Percentiles rank a stretch among this genome's conserved stretches.
phyloP scores from a whole-genome alignment of 2,888 invertebrate genomes.

The Pherbina coryleti region DNA sequence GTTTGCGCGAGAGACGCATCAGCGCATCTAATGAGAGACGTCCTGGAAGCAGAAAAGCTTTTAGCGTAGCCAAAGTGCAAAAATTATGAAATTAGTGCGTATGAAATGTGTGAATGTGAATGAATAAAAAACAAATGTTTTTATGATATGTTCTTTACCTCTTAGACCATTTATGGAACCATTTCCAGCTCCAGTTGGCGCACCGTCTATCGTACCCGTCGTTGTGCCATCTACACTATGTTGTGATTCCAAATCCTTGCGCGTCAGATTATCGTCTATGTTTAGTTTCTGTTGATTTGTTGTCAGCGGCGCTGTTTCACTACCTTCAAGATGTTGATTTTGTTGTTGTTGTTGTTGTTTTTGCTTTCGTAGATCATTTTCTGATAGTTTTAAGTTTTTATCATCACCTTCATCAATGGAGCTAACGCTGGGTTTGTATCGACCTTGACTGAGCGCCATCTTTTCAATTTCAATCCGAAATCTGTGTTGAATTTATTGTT shows the following conservation, averaged over 20 bases:
- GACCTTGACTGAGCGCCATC: constrained; percentile 62
- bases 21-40: constrained; percentile 63
- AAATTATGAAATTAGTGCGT: constrained; percentile 32
- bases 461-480: not conserved
- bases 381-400: constrained; percentile 57
- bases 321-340: constrained; percentile 63
- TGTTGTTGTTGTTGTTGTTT: constrained; percentile 52
- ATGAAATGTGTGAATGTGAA: constrained; percentile 19
- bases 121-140: not conserved
- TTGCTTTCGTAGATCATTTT: constrained; percentile 48
- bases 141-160: constrained; percentile 49
- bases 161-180: constrained; percentile 61
- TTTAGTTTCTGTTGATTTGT: constrained; percentile 64
- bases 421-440: constrained; percentile 62
- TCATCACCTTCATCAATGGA: constrained; percentile 65
- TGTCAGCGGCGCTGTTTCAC: constrained; percentile 65
- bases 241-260: constrained; percentile 59
- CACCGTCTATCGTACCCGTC: constrained; percentile 40
- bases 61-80: constrained; percentile 39
- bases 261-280: constrained; percentile 58
- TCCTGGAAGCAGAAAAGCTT: constrained; percentile 65
- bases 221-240: constrained; percentile 48
- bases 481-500: not conserved
- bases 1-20: constrained; percentile 64
- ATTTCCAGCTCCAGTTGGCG: constrained; percentile 50